Evolutionary conservation across 2,113 vertebrate genomes (phyloP).

Genomic region (Neofelis nebulosa): DNA sequence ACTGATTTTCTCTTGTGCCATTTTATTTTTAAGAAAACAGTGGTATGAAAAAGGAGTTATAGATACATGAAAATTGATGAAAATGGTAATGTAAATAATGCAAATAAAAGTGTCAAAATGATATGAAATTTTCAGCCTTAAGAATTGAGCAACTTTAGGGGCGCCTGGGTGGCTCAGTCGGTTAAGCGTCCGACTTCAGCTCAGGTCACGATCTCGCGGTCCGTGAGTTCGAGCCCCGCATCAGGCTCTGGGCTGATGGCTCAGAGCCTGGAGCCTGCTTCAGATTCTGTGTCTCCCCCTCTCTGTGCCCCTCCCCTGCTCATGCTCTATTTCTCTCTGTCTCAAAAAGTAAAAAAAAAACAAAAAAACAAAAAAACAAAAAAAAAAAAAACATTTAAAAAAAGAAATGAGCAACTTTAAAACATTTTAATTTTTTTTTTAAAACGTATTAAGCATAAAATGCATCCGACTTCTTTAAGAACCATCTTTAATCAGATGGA

Average conservation of each 20-base stretch:
- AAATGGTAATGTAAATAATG: neutral
- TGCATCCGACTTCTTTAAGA: neutral
- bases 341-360: too few species aligned
- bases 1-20: neutral
- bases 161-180: too few species aligned
- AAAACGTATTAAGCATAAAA: neutral
- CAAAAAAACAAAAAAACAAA: too few species aligned
- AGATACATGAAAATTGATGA: neutral
- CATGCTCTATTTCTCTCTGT: too few species aligned
- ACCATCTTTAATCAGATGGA: neutral
- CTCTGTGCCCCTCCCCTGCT: too few species aligned
- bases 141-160: neutral
- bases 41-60: neutral
- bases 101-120: neutral
- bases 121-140: neutral
- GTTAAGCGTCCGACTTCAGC: too few species aligned
- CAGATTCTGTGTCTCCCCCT: too few species aligned
- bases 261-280: too few species aligned
- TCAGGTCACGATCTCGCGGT: too few species aligned
- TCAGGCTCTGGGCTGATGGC: too few species aligned
- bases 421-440: neutral
- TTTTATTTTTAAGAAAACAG: conserved; percentile 28
- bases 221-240: too few species aligned
- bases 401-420: neutral
- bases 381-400: too few species aligned